These are phyloP conservation scores for Erynnis tages DNA, from an alignment of 2,888 invertebrate genomes.

Conservation along the genomic window DNA sequence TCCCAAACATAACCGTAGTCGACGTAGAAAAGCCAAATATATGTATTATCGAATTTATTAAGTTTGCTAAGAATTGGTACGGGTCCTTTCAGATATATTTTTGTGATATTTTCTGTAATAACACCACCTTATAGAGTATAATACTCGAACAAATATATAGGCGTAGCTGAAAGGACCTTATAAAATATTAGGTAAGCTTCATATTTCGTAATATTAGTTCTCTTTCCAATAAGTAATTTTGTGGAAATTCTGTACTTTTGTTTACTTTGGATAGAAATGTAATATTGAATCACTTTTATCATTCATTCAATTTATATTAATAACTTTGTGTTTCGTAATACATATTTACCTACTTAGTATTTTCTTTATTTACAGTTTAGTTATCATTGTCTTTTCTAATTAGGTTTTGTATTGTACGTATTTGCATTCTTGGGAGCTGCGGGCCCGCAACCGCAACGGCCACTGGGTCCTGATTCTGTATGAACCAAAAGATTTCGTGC, in stretches of 20 bases:
- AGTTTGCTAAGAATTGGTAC: slow-evolving; percentile 2
- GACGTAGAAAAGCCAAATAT: slow-evolving; percentile 13
- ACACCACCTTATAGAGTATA: not conserved
- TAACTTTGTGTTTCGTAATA: no score
- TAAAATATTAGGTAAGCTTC: not conserved
- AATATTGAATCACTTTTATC: no score
- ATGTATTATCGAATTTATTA: slow-evolving; percentile 9
- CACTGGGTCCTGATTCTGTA: no score
- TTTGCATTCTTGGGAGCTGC: no score
- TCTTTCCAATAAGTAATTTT: not conserved
- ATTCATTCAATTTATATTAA: no score
- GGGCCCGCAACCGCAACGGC: no score
- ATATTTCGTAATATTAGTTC: not conserved
- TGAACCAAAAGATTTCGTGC: no score
- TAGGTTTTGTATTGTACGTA: no score
- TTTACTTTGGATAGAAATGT: not conserved
- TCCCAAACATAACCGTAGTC: slow-evolving; percentile 3
- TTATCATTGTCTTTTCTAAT: no score
- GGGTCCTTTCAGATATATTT: not conserved
- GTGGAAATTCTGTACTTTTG: not conserved
- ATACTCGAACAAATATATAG: not conserved
- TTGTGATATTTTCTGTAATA: slow-evolving; percentile 5
- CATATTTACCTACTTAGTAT: no score
- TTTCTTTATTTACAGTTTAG: no score
- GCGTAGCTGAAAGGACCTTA: not conserved